phyloP scores from a whole-genome alignment of 2,113 vertebrate species.

The Cyanoliseus patagonus region DNA sequence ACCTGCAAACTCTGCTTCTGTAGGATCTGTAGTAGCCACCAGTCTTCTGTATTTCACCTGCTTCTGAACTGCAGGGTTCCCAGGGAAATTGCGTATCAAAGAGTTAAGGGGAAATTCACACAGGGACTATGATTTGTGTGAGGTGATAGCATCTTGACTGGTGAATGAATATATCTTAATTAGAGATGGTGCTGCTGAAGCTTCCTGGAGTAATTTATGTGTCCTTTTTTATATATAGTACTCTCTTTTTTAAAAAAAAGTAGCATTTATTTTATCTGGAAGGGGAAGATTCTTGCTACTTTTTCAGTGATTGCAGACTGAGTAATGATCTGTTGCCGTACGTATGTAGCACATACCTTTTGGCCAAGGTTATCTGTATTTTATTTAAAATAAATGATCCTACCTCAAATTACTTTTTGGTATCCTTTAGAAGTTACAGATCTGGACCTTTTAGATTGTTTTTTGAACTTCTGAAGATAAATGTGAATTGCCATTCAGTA shows the following conservation, averaged over 20 bases:
- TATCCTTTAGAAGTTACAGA: neutral
- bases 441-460: neutral
- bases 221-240: neutral
- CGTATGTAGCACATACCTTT: neutral
- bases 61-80: neutral
- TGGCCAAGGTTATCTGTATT: neutral
- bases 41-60: accelerated
- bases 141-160: neutral
- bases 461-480: neutral
- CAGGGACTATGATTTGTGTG: neutral
- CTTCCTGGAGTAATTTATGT: neutral
- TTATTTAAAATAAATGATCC: neutral
- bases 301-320: neutral
- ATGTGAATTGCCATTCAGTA: neutral
- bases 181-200: neutral
- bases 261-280: neutral
- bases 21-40: neutral
- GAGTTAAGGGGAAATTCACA: neutral
- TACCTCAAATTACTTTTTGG: neutral
- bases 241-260: neutral
- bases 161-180: neutral
- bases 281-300: neutral
- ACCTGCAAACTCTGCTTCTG: neutral
- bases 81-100: neutral
- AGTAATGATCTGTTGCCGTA: neutral